These are phyloP conservation scores for Nycticryphes semicollaris DNA, from an alignment of 2,113 vertebrate species.

Conservation along the genomic window DNA sequence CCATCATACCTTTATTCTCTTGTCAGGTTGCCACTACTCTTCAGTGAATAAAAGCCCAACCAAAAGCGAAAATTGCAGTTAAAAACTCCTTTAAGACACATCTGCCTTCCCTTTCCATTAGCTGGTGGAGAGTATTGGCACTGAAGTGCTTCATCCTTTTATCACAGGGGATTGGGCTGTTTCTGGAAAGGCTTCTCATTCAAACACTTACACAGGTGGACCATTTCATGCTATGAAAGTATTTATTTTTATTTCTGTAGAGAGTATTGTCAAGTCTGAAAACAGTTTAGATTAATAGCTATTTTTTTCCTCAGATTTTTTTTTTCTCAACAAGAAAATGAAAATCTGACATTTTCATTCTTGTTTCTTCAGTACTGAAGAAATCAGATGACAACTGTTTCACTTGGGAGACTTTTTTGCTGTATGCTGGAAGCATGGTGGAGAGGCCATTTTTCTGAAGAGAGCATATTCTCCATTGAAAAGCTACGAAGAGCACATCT, in stretches of 20 bases:
- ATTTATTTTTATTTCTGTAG: background rate
- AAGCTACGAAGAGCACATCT: background rate
- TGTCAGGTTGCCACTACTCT: background rate
- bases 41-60: background rate
- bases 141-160: background rate
- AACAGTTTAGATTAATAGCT: background rate
- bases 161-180: background rate
- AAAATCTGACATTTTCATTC: background rate
- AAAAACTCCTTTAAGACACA: background rate
- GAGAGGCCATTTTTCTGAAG: background rate
- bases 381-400: background rate
- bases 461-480: background rate
- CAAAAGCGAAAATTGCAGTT: background rate
- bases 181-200: background rate
- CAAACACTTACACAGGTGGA: background rate
- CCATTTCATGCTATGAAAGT: background rate
- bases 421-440: fast-evolving
- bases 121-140: background rate
- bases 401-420: background rate
- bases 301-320: background rate
- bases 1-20: background rate
- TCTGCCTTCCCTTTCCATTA: background rate
- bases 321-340: background rate
- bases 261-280: background rate
- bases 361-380: background rate